phyloP scores from a whole-genome alignment of 2,888 invertebrate genomes.

The Apamea crenata region DNA sequence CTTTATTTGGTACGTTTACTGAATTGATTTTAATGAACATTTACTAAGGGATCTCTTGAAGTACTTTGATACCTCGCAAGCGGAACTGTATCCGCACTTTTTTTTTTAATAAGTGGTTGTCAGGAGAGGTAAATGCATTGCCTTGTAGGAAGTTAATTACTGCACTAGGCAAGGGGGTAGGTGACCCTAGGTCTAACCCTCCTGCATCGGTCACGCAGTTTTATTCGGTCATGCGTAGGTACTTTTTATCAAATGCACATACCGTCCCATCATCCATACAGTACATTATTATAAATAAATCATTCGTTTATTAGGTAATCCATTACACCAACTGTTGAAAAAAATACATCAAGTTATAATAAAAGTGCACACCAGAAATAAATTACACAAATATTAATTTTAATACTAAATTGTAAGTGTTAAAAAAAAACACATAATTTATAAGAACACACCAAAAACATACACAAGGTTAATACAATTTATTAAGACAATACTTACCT shows the following conservation, averaged over 20 bases:
- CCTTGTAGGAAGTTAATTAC: not conserved
- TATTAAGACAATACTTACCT: not conserved
- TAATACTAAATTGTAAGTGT: not conserved
- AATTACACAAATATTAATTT: not conserved
- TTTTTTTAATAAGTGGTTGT: not conserved
- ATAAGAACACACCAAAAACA: slow-evolving; percentile 16
- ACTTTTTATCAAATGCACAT: not conserved
- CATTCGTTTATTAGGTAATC: not conserved
- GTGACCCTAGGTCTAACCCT: not conserved
- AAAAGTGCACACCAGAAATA: slow-evolving; percentile 12
- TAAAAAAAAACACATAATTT: not conserved
- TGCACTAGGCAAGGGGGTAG: not conserved
- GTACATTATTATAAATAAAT: not conserved
- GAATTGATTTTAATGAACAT: not conserved
- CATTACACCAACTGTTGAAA: not conserved
- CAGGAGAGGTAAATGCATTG: not conserved
- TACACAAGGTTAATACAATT: not conserved
- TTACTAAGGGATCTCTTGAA: not conserved
- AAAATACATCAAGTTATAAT: not conserved
- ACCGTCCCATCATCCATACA: not conserved
- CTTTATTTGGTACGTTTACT: not conserved
- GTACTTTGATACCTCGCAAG: not conserved
- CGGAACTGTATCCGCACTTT: not conserved
- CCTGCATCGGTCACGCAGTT: not conserved
- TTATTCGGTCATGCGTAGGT: not conserved